Base-by-base conservation (phyloP, 2,888 invertebrate species). In the Tachystola acroxantha region DNA sequence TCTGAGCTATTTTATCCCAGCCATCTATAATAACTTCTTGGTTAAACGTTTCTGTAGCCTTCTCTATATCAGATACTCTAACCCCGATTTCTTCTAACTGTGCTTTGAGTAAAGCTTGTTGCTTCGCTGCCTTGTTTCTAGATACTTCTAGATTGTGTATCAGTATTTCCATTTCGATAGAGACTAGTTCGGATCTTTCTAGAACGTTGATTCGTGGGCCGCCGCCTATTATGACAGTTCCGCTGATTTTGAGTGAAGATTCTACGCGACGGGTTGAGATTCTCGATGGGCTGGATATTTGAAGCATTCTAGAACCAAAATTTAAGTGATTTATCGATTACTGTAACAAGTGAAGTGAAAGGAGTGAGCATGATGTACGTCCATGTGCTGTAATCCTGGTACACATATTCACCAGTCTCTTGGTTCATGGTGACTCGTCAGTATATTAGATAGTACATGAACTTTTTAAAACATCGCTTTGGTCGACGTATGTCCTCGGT, bases 1-100 rank as follows among this genome's bases (percentile, higher is more conserved):
- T 76, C 42, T 90, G 90, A 0, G 90, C 90, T 30, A 91, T 73
- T 12, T 78, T 81, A 52, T 91, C 90, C 57, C 88, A 77, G 0
- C 88, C 89, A 1, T 81, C 80, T 0, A 74, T 50, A 1, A 89
- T 75, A 0, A 92, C 88, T 9, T 79, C 75, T 35, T 85, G 72
- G 26, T 90, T 78, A 39, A 91, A 90, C 29, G 71, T 59, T 1
- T 66, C 70, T 9, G 52, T 72, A 0, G 88, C 79, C 30, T 89
- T 88, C 1, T 74, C 66, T 0, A 87, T 79, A 39, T 91, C 89
- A 0, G 39, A 57, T 5, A 88, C 85, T 30, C 89, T 69, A 0
- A 89, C 58, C 0, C 77, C 76, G 0, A 89, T 77, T 53, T 91
- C 91, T 59, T 91, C 89, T 1, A 90, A 49, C 43, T 89, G 79